Evolutionary conservation across 2,113 vertebrate genomes (phyloP).

Genomic region (Melanostigma gelatinosum): DNA sequence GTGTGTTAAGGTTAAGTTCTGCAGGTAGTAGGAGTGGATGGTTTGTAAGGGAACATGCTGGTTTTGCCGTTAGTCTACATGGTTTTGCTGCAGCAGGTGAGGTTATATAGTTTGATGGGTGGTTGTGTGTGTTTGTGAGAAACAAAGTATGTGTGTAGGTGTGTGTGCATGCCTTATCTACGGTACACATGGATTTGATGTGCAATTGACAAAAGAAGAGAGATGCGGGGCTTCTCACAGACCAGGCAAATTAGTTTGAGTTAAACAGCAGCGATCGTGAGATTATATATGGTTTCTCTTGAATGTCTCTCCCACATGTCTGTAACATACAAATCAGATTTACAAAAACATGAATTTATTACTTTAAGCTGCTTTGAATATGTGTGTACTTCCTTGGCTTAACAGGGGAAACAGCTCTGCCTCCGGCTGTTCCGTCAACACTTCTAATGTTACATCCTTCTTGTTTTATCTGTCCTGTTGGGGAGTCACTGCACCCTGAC

Average conservation of each 20-base stretch:
- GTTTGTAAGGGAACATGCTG: constrained; percentile 52
- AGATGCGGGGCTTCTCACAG: constrained; percentile 35
- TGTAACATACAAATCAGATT: not conserved
- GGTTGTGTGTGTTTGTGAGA: constrained; percentile 48
- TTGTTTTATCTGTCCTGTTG: not conserved
- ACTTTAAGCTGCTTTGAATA: not conserved
- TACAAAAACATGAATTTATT: not conserved
- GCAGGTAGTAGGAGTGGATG: constrained; percentile 51
- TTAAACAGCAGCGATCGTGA: constrained; percentile 45
- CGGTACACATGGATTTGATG: constrained; percentile 51
- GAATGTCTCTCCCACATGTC: not conserved
- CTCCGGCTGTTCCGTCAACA: too few relatives aligned
- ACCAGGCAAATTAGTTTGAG: constrained; percentile 22
- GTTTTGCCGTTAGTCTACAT: constrained; percentile 54
- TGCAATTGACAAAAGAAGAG: constrained; percentile 46
- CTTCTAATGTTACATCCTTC: not conserved
- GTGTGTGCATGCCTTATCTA: constrained; percentile 52
- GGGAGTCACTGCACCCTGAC: too few relatives aligned
- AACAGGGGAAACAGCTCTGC: not conserved
- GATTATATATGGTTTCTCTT: constrained; percentile 18
- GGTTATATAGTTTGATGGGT: constrained; percentile 34
- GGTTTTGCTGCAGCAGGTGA: constrained; percentile 61
- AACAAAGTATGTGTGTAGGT: constrained; percentile 29
- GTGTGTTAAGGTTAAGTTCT: constrained; percentile 60
- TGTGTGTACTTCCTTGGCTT: not conserved